Conservation (phyloP, 2,888 invertebrate species). For the Idaea dimidiata region DNA sequence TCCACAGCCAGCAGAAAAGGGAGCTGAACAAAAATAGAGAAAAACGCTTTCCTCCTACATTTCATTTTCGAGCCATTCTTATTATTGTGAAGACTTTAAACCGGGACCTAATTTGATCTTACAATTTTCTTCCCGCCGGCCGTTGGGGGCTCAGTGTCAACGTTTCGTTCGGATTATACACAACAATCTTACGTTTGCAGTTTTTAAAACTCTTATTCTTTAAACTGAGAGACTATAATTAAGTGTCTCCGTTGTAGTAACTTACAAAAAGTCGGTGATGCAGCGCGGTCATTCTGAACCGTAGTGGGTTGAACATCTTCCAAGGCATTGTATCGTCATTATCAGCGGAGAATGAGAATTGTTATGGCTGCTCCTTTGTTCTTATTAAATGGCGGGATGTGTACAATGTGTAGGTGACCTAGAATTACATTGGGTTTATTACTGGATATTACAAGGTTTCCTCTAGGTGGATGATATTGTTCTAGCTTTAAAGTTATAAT, state of each 20-base stretch:
- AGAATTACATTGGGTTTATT: constrained; percentile 16
- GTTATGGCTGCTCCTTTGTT: constrained; percentile 56
- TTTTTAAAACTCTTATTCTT: constrained; percentile 22
- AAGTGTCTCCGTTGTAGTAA: constrained; percentile 16
- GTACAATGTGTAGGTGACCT: constrained; percentile 16
- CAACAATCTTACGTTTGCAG: constrained; percentile 39
- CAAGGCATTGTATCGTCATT: constrained; percentile 63
- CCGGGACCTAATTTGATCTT: constrained; percentile 70
- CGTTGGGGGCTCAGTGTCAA: constrained; percentile 69
- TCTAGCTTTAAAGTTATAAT: not conserved
- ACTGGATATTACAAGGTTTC: not conserved
- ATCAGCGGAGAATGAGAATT: constrained; percentile 65
- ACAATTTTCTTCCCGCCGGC: constrained; percentile 65
- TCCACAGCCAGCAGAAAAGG: constrained; percentile 15
- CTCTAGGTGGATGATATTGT: not conserved
- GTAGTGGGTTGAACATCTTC: constrained; percentile 61
- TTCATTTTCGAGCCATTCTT: constrained; percentile 58
- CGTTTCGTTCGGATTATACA: constrained; percentile 71
- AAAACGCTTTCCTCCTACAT: constrained; percentile 36
- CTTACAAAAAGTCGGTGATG: constrained; percentile 43
- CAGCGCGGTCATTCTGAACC: constrained; percentile 64
- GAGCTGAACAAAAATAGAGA: constrained; percentile 25
- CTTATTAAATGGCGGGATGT: constrained; percentile 44
- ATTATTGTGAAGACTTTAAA: constrained; percentile 62
- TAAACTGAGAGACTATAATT: constrained; percentile 30